Evolutionary conservation across 2,797 vertebrate genomes (phyloP).

Genomic region (Danio tinwini): DNA sequence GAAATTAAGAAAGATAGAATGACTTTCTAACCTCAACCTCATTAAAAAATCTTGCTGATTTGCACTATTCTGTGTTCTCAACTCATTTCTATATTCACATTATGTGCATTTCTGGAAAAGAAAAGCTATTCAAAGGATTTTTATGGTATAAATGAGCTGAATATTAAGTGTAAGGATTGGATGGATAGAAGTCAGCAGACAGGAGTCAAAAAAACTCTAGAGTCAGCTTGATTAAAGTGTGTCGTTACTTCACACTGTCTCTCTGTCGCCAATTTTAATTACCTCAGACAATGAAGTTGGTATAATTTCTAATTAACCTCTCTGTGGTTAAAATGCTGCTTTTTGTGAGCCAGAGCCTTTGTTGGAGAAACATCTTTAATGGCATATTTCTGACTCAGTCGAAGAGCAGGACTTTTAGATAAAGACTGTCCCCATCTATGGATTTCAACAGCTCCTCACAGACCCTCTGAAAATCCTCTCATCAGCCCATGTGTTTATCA

Average conservation of each 20-base stretch:
- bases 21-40: background rate
- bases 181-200: conserved; percentile 13
- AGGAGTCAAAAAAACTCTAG: conserved; percentile 5
- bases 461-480: conserved; percentile 9
- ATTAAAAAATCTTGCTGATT: background rate
- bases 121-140: background rate
- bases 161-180: conserved; percentile 36
- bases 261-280: conserved; percentile 59
- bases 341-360: conserved; percentile 32
- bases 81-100: background rate
- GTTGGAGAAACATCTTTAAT: conserved; percentile 47
- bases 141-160: background rate
- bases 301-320: conserved; percentile 61
- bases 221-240: conserved; percentile 45
- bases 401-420: conserved; percentile 26
- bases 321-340: conserved; percentile 1
- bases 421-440: conserved; percentile 23
- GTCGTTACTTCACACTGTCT: conserved; percentile 43
- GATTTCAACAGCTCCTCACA: conserved; percentile 10
- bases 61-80: background rate
- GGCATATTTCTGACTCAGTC: conserved; percentile 25
- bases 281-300: conserved; percentile 58
- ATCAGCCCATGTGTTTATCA: background rate
- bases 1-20: background rate
- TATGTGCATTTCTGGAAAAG: background rate